phyloP scores from a whole-genome alignment of 2,888 invertebrate genomes.

The Rutpela maculata region DNA sequence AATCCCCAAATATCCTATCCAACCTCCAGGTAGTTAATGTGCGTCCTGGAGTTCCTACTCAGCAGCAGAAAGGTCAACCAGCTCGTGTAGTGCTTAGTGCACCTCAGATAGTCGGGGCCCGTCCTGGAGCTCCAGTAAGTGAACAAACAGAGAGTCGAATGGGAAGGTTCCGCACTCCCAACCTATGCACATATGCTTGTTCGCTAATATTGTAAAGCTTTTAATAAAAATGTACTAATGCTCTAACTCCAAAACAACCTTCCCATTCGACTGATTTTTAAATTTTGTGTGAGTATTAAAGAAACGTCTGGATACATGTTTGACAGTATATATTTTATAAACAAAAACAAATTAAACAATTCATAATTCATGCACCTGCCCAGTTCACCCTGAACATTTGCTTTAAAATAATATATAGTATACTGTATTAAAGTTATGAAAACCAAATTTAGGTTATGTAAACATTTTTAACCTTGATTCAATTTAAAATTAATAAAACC shows the following conservation, averaged over 20 bases:
- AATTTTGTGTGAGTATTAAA: constrained; percentile 51
- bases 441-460: constrained; percentile 50
- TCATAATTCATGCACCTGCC: neutral
- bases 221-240: constrained; percentile 45
- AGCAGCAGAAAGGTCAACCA: constrained; percentile 85
- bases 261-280: constrained; percentile 55
- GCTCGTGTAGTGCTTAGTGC: constrained; percentile 90
- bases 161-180: constrained; percentile 57
- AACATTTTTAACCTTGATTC: constrained; percentile 45
- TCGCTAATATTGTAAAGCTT: constrained; percentile 48
- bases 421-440: constrained; percentile 14
- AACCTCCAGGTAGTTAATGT: constrained; percentile 92
- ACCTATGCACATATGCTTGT: constrained; percentile 41
- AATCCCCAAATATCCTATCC: constrained; percentile 72
- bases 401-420: neutral
- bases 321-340: constrained; percentile 38
- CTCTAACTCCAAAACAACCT: constrained; percentile 50
- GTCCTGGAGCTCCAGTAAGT: constrained; percentile 89
- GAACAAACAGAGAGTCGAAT: constrained; percentile 61
- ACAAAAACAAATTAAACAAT: neutral
- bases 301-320: constrained; percentile 45
- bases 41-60: constrained; percentile 83
- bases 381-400: constrained; percentile 11
- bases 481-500: constrained; percentile 24
- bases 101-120: constrained; percentile 85